These are phyloP conservation scores for Lymantria dispar DNA, from an alignment of 2,888 invertebrate species.

Conservation along the genomic window DNA sequence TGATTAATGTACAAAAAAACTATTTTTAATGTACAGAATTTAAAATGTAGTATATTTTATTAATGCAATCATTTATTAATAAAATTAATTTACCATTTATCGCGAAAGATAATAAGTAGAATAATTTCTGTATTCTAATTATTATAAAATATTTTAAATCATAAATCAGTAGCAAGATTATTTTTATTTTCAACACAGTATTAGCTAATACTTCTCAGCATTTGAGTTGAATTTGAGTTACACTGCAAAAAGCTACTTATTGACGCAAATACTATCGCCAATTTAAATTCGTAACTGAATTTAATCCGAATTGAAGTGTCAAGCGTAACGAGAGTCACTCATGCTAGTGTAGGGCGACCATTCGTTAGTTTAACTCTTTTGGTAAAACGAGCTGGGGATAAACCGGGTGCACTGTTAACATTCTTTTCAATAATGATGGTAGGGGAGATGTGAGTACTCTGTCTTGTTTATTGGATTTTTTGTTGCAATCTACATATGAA, in stretches of 20 bases:
- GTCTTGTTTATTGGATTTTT: constrained; percentile 82
- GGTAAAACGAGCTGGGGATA: constrained; percentile 78
- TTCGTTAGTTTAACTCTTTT: constrained; percentile 82
- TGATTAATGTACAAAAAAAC: too few species aligned
- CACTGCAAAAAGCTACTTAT: constrained; percentile 15
- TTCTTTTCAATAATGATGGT: constrained; percentile 80
- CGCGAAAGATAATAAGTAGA: too few species aligned
- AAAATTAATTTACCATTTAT: too few species aligned
- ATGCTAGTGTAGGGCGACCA: constrained; percentile 58
- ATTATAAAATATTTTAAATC: too few species aligned
- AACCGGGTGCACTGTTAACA: constrained; percentile 77
- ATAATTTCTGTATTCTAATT: too few species aligned
- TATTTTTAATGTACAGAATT: too few species aligned
- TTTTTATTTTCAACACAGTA: too few species aligned
- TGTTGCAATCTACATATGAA: constrained; percentile 82
- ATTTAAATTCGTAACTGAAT: constrained; percentile 61
- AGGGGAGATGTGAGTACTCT: constrained; percentile 69
- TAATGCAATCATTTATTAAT: too few species aligned
- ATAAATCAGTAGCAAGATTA: too few species aligned
- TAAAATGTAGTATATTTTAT: too few species aligned
- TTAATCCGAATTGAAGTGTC: constrained; percentile 77
- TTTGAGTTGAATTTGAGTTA: constrained; percentile 8
- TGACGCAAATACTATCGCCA: constrained; percentile 33
- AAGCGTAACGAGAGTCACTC: constrained; percentile 62
- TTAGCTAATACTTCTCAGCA: not conserved